A percentile compares a stretch with the other conserved stretches of the same genome.
These are phyloP conservation scores for Xylocopa sonorina DNA, from an alignment of 1,140 invertebrate species.

Conservation along the genomic window DNA sequence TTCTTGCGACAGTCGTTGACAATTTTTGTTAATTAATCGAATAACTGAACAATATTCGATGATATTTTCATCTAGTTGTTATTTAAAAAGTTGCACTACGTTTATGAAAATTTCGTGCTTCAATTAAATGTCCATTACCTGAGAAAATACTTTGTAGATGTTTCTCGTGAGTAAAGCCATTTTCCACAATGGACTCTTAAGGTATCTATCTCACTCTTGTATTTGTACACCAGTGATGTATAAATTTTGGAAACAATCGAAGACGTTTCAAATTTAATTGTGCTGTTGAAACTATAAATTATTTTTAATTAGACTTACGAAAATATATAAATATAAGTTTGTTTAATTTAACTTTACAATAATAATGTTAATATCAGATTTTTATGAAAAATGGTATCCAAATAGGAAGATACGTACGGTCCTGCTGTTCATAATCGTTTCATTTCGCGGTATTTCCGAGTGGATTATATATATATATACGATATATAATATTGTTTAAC, in stretches of 20 bases:
- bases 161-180: slow-evolving; percentile 79
- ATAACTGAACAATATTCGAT: background rate
- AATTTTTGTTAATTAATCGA: background rate
- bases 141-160: slow-evolving; percentile 75
- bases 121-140: slow-evolving; percentile 69
- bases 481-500: background rate
- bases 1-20: slow-evolving; percentile 41
- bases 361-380: background rate
- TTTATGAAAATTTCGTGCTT: too few relatives aligned
- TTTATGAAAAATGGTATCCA: background rate
- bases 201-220: slow-evolving; percentile 6
- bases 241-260: slow-evolving; percentile 1
- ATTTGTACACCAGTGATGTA: slow-evolving; percentile 37
- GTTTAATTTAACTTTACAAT: background rate
- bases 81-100: background rate
- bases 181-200: slow-evolving; percentile 66
- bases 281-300: background rate
- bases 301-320: background rate
- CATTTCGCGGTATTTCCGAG: background rate
- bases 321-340: background rate
- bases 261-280: background rate
- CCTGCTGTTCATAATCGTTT: slow-evolving; percentile 2
- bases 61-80: background rate
- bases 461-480: too few relatives aligned
- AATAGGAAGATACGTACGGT: background rate